Evolutionary conservation across 2,113 vertebrate species (phyloP).

Genomic region (Tyrannus savana): DNA sequence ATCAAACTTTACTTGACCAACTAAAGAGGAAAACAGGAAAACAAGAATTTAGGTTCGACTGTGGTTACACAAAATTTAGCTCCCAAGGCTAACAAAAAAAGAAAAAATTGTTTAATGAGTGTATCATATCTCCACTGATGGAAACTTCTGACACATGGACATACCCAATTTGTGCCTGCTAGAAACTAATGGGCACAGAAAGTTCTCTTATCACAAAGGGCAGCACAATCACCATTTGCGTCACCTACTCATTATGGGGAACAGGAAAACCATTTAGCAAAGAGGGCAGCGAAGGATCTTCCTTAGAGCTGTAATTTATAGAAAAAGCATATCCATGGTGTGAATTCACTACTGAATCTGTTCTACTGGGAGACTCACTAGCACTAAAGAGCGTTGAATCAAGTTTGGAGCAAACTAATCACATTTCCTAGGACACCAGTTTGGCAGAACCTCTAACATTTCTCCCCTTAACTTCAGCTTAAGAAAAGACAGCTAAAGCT

Average conservation of each 20-base stretch:
- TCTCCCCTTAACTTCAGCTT: not conserved
- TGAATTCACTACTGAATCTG: not conserved
- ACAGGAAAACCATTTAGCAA: not conserved
- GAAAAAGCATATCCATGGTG: not conserved
- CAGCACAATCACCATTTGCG: not conserved
- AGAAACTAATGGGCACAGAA: not conserved
- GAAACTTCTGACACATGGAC: not conserved
- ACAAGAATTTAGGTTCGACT: not conserved
- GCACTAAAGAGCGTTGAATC: not conserved
- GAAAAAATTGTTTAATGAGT: not conserved
- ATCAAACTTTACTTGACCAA: conserved; percentile 97
- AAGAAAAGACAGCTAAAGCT: not conserved
- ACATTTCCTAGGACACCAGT: not conserved
- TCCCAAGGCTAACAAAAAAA: not conserved
- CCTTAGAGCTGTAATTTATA: not conserved
- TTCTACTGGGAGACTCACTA: not conserved
- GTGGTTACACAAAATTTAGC: not conserved
- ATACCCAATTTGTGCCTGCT: not conserved
- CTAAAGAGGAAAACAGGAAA: conserved; percentile 69
- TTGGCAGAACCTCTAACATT: not conserved
- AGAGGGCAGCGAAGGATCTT: not conserved
- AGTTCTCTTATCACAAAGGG: not conserved
- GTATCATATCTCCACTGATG: not conserved
- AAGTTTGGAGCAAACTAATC: not conserved
- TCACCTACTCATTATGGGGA: not conserved